Conservation (phyloP, 2,888 invertebrate species). For the Acanthopleura granulata region DNA sequence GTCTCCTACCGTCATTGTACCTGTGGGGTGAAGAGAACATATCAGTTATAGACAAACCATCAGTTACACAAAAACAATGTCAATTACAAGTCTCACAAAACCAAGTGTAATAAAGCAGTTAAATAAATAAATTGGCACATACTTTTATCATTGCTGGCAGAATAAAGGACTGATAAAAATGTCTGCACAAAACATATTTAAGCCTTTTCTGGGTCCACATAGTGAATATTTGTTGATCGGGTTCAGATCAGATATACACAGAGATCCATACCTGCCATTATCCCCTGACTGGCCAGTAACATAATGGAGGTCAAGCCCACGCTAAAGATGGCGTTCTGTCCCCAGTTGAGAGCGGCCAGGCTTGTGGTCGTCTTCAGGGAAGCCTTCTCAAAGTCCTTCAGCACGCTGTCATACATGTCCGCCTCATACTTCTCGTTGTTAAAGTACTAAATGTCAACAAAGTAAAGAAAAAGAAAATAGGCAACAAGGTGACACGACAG, state of each 20-base stretch:
- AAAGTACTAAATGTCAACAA: slow-evolving; percentile 82
- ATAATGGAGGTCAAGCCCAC: slow-evolving; percentile 92
- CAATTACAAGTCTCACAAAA: too few species aligned
- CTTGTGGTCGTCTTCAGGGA: slow-evolving; percentile 95
- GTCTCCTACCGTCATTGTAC: slow-evolving; percentile 96
- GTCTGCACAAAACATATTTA: too few species aligned
- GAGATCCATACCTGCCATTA: slow-evolving; percentile 79
- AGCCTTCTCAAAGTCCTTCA: slow-evolving; percentile 84
- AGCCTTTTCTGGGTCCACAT: too few species aligned
- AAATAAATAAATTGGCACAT: too few species aligned
- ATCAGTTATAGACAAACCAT: slow-evolving; percentile 96
- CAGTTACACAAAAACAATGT: slow-evolving; percentile 98
- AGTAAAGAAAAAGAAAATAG: slow-evolving; percentile 15
- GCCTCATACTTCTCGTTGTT: slow-evolving; percentile 97
- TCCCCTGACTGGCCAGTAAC: slow-evolving; percentile 91
- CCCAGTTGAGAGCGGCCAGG: slow-evolving; percentile 93
- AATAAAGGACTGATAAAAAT: too few species aligned
- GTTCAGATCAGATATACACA: background rate
- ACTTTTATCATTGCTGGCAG: too few species aligned
- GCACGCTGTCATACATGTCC: slow-evolving; percentile 85
- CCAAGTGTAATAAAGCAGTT: too few species aligned
- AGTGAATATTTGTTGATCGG: too few species aligned
- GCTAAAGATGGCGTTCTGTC: slow-evolving; percentile 97
- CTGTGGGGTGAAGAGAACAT: slow-evolving; percentile 71
- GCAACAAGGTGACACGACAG: too few species aligned